Evolutionary conservation across 2,113 vertebrate species (phyloP), one percentile per base, ranked within the genome.

Genomic region (Actinemys pallida): DNA sequence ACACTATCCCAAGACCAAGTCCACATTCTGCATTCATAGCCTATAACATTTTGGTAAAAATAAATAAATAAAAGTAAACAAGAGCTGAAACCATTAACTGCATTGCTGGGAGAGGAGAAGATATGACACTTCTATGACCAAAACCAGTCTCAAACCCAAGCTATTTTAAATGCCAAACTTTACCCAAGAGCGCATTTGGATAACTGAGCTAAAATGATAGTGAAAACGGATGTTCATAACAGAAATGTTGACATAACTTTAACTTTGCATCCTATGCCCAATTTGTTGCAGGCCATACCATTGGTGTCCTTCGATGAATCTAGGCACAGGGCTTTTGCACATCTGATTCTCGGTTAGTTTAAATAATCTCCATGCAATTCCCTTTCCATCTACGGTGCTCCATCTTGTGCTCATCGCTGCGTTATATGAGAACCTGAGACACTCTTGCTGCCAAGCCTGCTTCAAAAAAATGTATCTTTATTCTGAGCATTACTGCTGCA

Each of bases 41-140:
- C 94, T 90, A 86, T 95, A 94, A 96, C 93, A 87, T 75, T 91
- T 95, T 76, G 84, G 90, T 94, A 94, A 92, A 90, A 81, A 91
- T 79, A 95, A 85, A 93, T 90, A 92, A 81, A 92, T 82, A 95
- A 83, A 80, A 89, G 84, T 93, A 96, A 96, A 95, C 93, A 96
- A 97, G 88, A 97, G 54, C 94, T 90, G 65, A 96, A 97, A 95
- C 96, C 95, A 93, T 95, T 96, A 95, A 97, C 35, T 95, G 49
- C 80, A 83, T 91, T 45, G 84, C 57, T 90, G 84, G 93, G 45
- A 83, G 53, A 54, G 91, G 49, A 42, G 57, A 94, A 5, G 39
- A 27, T 84, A 84, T 86, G 82, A 81, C 86, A 92, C 96, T 95
- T 94, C 82, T 83, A 90, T 76, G 81, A 45, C 42, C 22, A 25